These are phyloP conservation scores for Vireo griseus DNA, from an alignment of 2,797 vertebrate species.

Conservation along the genomic window DNA sequence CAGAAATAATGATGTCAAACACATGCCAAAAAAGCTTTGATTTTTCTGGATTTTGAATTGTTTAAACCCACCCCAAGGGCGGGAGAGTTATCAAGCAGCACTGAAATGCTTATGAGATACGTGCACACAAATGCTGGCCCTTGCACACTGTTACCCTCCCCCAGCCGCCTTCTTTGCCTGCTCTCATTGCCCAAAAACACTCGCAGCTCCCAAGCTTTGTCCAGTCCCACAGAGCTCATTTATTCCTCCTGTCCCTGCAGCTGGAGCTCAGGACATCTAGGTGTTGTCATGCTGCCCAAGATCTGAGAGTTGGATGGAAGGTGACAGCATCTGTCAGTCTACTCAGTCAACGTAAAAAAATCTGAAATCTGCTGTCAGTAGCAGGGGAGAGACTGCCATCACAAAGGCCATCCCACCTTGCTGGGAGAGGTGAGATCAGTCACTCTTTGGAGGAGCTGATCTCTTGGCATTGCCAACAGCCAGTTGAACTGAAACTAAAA, in stretches of 20 bases:
- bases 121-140: not conserved
- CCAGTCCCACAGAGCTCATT: not conserved
- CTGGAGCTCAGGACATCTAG: not conserved
- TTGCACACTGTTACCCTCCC: not conserved
- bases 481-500: not conserved
- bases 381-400: not conserved
- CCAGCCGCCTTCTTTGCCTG: not conserved
- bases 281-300: not conserved
- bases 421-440: not conserved
- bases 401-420: not conserved
- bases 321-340: not conserved
- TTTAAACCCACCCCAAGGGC: not conserved
- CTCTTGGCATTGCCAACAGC: not conserved
- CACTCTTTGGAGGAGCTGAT: not conserved
- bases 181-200: not conserved
- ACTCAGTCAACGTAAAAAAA: not conserved
- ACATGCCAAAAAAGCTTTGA: fast-evolving
- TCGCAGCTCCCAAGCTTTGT: not conserved
- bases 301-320: not conserved
- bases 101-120: not conserved
- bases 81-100: not conserved
- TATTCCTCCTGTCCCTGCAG: not conserved
- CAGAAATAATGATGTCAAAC: not conserved
- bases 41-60: not conserved
- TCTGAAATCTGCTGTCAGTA: not conserved